These are phyloP conservation scores for Syngnathoides biaculeatus DNA, from an alignment of 2,113 vertebrate genomes.

Conservation along the genomic window DNA sequence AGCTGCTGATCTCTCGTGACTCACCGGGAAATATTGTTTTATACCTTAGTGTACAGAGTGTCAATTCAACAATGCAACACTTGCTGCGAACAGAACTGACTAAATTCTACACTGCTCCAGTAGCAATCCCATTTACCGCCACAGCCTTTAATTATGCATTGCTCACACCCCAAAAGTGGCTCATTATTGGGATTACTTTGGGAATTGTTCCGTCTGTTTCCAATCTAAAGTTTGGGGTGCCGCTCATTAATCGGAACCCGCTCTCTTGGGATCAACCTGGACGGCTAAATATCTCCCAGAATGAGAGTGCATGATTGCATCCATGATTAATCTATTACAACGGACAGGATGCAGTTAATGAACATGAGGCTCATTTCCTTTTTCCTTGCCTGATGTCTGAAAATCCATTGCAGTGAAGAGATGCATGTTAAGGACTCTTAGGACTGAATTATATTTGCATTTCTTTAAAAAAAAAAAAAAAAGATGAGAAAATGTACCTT, in stretches of 20 bases:
- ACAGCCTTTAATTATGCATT: background rate
- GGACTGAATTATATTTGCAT: constrained; percentile 17
- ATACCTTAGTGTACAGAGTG: background rate
- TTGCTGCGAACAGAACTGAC: background rate
- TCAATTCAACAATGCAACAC: background rate
- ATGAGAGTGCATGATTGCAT: constrained; percentile 40
- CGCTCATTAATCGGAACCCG: constrained; percentile 20
- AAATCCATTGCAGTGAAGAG: constrained; percentile 27
- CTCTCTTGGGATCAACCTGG: constrained; percentile 16
- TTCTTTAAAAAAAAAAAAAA: background rate
- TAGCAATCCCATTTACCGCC: constrained; percentile 1
- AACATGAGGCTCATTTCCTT: constrained; percentile 39
- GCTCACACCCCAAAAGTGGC: background rate
- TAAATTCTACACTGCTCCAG: background rate
- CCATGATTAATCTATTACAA: constrained; percentile 40
- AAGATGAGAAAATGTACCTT: background rate
- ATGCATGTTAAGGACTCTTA: constrained; percentile 13
- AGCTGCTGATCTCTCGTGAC: too few species aligned
- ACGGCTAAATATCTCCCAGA: constrained; percentile 22
- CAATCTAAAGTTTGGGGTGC: constrained; percentile 13
- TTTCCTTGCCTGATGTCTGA: constrained; percentile 18
- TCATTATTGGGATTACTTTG: background rate
- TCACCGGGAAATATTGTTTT: background rate
- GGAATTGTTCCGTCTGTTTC: constrained; percentile 9
- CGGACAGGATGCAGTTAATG: constrained; percentile 39